phyloP scores from a whole-genome alignment of 2,113 vertebrate genomes.

The Cheilinus undulatus region DNA sequence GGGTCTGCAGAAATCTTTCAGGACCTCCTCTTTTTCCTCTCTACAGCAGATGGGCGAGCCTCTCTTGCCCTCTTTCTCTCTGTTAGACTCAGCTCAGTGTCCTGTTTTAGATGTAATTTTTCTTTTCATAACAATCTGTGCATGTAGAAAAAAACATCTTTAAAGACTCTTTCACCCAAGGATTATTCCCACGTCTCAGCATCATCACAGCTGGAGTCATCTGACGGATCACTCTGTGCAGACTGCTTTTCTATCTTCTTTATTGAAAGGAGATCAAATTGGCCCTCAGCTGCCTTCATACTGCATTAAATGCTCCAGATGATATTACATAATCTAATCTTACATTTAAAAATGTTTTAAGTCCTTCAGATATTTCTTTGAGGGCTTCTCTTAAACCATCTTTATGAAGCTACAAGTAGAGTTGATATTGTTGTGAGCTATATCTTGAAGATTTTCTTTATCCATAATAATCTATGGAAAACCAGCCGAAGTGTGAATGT shows the following conservation, averaged over 20 bases:
- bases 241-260: neutral
- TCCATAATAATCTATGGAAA: too few species aligned
- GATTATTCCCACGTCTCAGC: neutral
- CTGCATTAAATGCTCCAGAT: conserved; percentile 28
- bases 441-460: too few species aligned
- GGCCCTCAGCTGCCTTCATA: conserved; percentile 1
- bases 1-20: conserved; percentile 20
- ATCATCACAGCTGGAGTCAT: conserved; percentile 14
- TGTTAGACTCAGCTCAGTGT: conserved; percentile 13
- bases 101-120: neutral
- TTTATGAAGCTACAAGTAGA: too few species aligned
- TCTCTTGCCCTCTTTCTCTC: conserved; percentile 14
- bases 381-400: too few species aligned
- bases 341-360: too few species aligned
- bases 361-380: too few species aligned
- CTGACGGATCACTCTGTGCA: conserved; percentile 18
- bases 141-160: neutral
- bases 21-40: conserved; percentile 17
- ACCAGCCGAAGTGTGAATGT: too few species aligned
- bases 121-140: neutral
- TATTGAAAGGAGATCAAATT: conserved; percentile 27
- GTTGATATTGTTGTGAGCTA: too few species aligned
- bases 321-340: conserved; percentile 14
- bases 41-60: conserved; percentile 31
- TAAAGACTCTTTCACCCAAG: neutral